These are phyloP conservation scores for Aegypius monachus DNA, from an alignment of 2,113 vertebrate genomes.

Conservation along the genomic window DNA sequence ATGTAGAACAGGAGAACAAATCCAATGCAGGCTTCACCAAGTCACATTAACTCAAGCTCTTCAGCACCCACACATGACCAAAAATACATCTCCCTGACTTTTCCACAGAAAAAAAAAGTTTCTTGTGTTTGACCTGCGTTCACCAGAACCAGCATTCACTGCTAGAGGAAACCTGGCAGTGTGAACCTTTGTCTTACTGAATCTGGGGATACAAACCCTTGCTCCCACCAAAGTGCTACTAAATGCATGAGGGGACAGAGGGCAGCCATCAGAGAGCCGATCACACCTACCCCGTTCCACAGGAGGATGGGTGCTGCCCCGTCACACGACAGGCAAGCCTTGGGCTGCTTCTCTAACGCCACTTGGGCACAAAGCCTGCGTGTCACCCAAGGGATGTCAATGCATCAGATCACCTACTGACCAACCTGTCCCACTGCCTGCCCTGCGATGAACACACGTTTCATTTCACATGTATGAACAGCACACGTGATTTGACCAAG, in stretches of 20 bases:
- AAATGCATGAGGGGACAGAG: rapidly evolving
- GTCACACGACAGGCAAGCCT: background rate
- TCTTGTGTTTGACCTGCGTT: background rate
- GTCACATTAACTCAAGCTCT: background rate
- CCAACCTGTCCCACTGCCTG: background rate
- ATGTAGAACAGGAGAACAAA: background rate
- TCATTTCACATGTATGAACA: background rate
- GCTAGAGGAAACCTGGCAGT: background rate
- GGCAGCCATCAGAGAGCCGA: rapidly evolving
- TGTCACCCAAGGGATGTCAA: rapidly evolving
- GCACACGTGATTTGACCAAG: rapidly evolving
- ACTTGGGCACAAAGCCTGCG: background rate
- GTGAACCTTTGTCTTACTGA: background rate
- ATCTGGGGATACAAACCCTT: background rate
- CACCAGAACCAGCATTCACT: background rate
- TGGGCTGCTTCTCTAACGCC: too few relatives aligned
- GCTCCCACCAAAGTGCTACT: background rate
- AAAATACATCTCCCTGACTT: background rate
- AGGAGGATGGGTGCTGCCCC: background rate
- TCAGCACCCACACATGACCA: background rate
- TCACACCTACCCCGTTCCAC: too few relatives aligned
- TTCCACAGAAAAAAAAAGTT: background rate
- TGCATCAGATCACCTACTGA: background rate
- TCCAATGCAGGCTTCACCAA: background rate
- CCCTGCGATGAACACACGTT: background rate